Evolutionary conservation across 2,113 vertebrate species (phyloP).

Genomic region (Anarhynchus alexandrinus): DNA sequence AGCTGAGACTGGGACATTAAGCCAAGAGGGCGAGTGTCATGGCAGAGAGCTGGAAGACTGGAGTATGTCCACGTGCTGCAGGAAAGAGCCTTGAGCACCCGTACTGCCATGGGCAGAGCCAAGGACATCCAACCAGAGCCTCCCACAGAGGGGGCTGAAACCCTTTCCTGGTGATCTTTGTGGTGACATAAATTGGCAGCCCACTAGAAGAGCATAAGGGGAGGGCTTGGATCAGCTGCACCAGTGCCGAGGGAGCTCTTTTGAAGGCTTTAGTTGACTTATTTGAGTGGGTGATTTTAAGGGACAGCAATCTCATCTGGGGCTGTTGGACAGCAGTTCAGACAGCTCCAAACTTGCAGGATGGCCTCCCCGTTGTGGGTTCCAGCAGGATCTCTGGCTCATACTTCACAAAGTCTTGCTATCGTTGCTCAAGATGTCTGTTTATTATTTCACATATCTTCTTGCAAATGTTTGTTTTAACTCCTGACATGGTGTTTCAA

Average conservation of each 20-base stretch:
- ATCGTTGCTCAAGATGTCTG: not conserved
- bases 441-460: not conserved
- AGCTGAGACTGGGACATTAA: not conserved
- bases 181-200: not conserved
- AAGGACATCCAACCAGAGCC: not conserved
- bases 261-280: not conserved
- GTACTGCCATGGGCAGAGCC: not conserved
- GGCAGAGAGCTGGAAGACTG: not conserved
- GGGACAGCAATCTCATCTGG: not conserved
- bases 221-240: not conserved
- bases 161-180: not conserved
- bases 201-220: not conserved
- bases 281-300: not conserved
- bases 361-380: not conserved
- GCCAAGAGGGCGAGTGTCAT: not conserved
- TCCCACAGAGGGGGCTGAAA: not conserved
- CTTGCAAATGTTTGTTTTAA: not conserved
- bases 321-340: not conserved
- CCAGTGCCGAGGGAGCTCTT: not conserved
- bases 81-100: not conserved
- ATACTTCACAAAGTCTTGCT: not conserved
- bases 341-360: not conserved
- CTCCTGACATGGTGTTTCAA: not conserved
- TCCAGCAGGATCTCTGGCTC: not conserved
- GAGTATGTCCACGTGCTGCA: accelerated